These are phyloP conservation scores for Hyperoplus immaculatus DNA, from an alignment of 2,797 vertebrate species.

Conservation along the genomic window DNA sequence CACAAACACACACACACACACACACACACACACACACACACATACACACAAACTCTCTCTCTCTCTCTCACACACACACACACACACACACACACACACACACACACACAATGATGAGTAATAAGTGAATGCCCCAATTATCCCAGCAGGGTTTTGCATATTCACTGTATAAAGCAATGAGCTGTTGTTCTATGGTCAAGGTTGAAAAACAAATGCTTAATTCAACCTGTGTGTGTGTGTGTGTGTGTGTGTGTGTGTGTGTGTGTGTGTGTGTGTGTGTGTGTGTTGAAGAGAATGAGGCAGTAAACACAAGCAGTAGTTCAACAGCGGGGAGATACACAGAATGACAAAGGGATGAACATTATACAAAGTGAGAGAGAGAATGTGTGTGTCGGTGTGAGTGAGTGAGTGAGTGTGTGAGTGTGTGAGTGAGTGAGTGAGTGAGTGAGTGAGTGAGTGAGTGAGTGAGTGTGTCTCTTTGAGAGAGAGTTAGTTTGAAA, in stretches of 20 bases:
- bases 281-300: constrained; percentile 30
- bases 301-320: constrained; percentile 52
- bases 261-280: no score
- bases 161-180: constrained; percentile 51
- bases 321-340: constrained; percentile 46
- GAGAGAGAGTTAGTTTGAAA: not conserved
- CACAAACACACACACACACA: no score
- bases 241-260: no score
- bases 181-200: constrained; percentile 64
- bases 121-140: constrained; percentile 67
- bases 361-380: not conserved
- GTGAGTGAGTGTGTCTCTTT: no score
- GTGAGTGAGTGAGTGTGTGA: constrained; percentile 35
- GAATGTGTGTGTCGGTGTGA: constrained; percentile 7
- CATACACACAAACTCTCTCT: no score
- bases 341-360: constrained; percentile 50
- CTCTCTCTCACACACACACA: no score
- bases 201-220: constrained; percentile 69
- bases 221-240: constrained; percentile 42
- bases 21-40: no score
- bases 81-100: no score
- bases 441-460: no score
- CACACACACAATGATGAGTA: constrained; percentile 48
- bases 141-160: constrained; percentile 53
- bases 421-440: not conserved